Base-by-base conservation (phyloP, 2,888 invertebrate species). In the Acleris holmiana region DNA sequence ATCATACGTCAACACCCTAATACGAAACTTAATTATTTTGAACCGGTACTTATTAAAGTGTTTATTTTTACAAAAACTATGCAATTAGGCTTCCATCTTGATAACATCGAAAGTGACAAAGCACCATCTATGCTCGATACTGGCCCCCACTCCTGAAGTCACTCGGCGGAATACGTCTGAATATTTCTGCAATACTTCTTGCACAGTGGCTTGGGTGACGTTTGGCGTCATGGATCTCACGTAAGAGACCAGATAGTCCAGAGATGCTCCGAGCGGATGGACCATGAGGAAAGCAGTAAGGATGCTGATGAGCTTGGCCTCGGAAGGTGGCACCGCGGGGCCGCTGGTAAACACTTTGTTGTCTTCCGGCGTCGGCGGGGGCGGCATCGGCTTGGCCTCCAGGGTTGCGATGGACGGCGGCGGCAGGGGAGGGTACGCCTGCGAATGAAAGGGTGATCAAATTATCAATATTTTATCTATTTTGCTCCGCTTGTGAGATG, bases 241-340 rank as follows among this genome's bases (percentile, higher is more conserved):
- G 48, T 90, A 89, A 0, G 87, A 85, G 0, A 84, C 79, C 0
- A 89, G 73, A 59, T 88, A 85, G 60, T 89, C 89, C 15, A 86
- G 46, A 0, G 84, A 83, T 0, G 85, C 88, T 0, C 89, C 89
- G 0, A 85, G 72, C 0, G 89, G 89, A 62, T 89, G 89, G 0
- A 87, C 86, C 75, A 89, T 77, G 0, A 89, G 82, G 77, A 89
- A 89, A 1, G 88, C 83, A 6, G 89, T 86, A 23, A 90, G 65
- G n/a, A 89, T 76, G 65, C 88, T 85, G 73, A 89, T 85, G 51
- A 90, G 83, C 67, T 86, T 88, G 4, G 86, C 89, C 61, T 89
- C 89, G 7, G 82, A 77, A 4, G 79, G 75, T 6, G 78, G 72
- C 0, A 80, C 73, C 4, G 70, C 21, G 15, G 78, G 70, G 4